Conservation (phyloP, 2,797 vertebrate genomes). For the Halcyon smyrnensis region DNA sequence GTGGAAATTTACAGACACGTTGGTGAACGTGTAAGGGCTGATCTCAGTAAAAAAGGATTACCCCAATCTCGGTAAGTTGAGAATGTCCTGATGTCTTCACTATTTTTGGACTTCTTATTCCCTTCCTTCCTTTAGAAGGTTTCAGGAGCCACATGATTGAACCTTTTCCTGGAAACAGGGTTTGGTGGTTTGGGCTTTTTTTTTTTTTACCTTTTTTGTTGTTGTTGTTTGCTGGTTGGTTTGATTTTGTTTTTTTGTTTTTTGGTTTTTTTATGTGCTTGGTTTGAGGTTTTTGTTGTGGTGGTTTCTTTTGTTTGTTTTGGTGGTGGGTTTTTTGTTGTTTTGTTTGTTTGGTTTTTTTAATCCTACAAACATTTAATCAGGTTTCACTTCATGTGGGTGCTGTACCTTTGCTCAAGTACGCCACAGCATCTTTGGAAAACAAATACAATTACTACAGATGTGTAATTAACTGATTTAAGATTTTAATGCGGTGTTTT, state of each 20-base stretch:
- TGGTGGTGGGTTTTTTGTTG: background rate
- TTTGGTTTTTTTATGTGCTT: too few relatives aligned
- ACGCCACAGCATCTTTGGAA: background rate
- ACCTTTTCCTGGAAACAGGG: background rate
- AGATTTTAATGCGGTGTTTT: background rate
- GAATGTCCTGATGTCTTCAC: background rate
- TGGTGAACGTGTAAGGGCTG: constrained; percentile 94
- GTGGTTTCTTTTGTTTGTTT: too few relatives aligned
- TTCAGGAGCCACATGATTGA: background rate
- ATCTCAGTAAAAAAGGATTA: constrained; percentile 97
- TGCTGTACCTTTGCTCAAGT: background rate
- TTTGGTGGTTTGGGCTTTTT: background rate
- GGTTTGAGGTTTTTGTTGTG: too few relatives aligned
- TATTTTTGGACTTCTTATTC: background rate
- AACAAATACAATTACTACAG: background rate
- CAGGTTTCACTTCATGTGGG: background rate
- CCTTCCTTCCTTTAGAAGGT: background rate
- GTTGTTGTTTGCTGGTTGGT: too few relatives aligned
- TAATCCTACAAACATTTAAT: background rate
- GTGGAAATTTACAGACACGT: constrained; percentile 99
- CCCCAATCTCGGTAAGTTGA: constrained; percentile 92
- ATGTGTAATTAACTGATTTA: background rate
- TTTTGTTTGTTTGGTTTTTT: background rate
- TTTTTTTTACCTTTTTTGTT: background rate
- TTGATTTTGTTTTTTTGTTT: too few relatives aligned